Percentiles rank a stretch among this genome's conserved stretches.
phyloP scores from a whole-genome alignment of 2,888 invertebrate genomes.

The Sicus ferrugineus region DNA sequence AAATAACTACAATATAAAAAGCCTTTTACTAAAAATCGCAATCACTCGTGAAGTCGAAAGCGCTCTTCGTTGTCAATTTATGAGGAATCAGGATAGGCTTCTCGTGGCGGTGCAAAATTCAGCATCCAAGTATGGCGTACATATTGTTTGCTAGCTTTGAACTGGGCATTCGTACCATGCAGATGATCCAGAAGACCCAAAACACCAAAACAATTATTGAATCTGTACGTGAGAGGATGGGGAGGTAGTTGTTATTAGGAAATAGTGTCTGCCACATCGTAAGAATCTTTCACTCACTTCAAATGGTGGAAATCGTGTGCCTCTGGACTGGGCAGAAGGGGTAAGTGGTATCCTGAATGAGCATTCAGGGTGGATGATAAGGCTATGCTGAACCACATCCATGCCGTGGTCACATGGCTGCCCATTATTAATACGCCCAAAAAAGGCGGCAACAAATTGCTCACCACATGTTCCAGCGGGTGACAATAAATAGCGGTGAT shows the following conservation, averaged over 20 bases:
- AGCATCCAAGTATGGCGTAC: slow-evolving; percentile 77
- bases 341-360: slow-evolving; percentile 86
- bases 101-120: slow-evolving; percentile 72
- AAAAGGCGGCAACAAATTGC: slow-evolving; percentile 79
- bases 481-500: slow-evolving; percentile 83
- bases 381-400: slow-evolving; percentile 83
- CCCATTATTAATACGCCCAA: slow-evolving; percentile 78
- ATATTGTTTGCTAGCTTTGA: slow-evolving; percentile 76
- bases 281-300: slow-evolving; percentile 68
- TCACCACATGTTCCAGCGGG: slow-evolving; percentile 79
- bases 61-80: too few relatives aligned
- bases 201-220: slow-evolving; percentile 85
- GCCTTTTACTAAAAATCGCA: too few relatives aligned
- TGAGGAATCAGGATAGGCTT: slow-evolving; percentile 71
- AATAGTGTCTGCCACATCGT: not conserved
- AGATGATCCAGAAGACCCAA: slow-evolving; percentile 81
- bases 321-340: slow-evolving; percentile 85
- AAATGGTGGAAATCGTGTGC: slow-evolving; percentile 89
- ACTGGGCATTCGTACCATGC: slow-evolving; percentile 82
- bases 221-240: slow-evolving; percentile 67
- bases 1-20: too few relatives aligned
- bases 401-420: slow-evolving; percentile 78
- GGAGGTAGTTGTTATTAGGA: not conserved
- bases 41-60: too few relatives aligned
- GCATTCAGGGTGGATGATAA: slow-evolving; percentile 80